Base-by-base conservation (phyloP, 2,113 vertebrate species). In the Cyprinodon tularosa region DNA sequence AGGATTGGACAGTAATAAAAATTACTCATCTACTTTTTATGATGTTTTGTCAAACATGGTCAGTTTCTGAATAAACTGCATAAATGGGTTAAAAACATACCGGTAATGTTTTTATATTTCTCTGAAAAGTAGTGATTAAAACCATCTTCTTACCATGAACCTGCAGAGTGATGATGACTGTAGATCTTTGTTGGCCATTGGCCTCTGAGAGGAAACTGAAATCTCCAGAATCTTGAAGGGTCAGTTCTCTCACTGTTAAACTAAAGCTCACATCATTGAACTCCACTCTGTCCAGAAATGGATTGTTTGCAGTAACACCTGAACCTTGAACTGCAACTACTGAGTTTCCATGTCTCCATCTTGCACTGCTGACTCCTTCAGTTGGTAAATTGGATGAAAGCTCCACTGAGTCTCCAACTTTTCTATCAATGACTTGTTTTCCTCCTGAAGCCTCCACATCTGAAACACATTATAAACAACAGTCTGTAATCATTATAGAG, bases 111-210 rank as follows among this genome's bases (percentile, higher is more conserved):
- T 53, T 53, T 6, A 17, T 17, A 17, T 53, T 53, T 53, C 48
- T 53, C 8, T 38, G 17, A 53, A 29, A 29, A 1, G 29, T 29
- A 1, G 29, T 29, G 29, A 42, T 3, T 2, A 66, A 20, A 37
- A 12, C 20, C 14, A 20, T 14, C 3, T 1, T 63, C 84, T 83
- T 81, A 92, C 92, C 85, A 12, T 90, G 53, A 73, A 93, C 87
- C 0, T 37, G 10, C 10, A 93, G 87, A 42, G 2, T n/a, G 63
- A 90, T 12, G 2, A 0, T 0, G 57, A 77, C 37, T 17, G 72
- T 50, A 0, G 0, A 0, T 1, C 12, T n/a, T 66, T 87, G 90
- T 0, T 0, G 0, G 0, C 0, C 0, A 1, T 29, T 29, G 7
- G 0, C 2, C 0, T 0, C 40, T 36, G 62, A 69, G 0, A 2